Conservation (phyloP, 2,797 vertebrate genomes). For the Poeciliopsis turneri region DNA sequence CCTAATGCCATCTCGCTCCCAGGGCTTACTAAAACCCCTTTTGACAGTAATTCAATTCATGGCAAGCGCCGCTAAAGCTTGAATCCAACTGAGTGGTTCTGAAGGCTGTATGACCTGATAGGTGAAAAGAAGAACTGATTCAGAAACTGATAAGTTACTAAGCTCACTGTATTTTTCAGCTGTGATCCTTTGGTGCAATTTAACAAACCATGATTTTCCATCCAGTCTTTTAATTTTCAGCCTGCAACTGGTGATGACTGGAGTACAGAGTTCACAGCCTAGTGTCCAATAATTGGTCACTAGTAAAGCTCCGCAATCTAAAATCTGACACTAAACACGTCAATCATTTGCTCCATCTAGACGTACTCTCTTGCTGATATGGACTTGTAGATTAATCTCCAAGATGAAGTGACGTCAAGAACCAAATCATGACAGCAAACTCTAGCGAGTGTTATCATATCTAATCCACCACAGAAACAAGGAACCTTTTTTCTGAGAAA, state of each 20-base stretch:
- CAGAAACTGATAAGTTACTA: neutral
- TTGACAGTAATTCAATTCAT: slow-evolving; percentile 47
- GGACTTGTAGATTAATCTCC: slow-evolving; percentile 3
- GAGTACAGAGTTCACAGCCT: slow-evolving; percentile 33
- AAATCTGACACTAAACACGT: slow-evolving; percentile 31
- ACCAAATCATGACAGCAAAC: slow-evolving; percentile 46
- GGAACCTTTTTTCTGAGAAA: slow-evolving; percentile 1
- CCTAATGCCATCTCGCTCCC: slow-evolving; percentile 44
- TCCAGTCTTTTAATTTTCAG: slow-evolving; percentile 13
- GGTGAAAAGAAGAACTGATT: slow-evolving; percentile 19
- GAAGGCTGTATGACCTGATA: slow-evolving; percentile 11
- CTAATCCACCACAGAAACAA: neutral
- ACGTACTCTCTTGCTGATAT: slow-evolving; percentile 19
- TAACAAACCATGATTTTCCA: slow-evolving; percentile 12
- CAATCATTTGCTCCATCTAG: slow-evolving; percentile 52
- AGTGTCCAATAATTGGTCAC: slow-evolving; percentile 11
- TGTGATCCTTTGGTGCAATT: neutral
- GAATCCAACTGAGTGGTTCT: slow-evolving; percentile 16
- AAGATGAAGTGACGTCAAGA: slow-evolving; percentile 26
- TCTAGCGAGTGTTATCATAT: slow-evolving; percentile 11
- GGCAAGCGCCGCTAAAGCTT: slow-evolving; percentile 25
- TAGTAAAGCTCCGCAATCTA: slow-evolving; percentile 23
- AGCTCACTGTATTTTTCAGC: neutral
- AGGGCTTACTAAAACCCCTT: slow-evolving; percentile 16
- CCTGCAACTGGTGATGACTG: slow-evolving; percentile 19